phyloP scores from a whole-genome alignment of 2,888 invertebrate genomes.

The Drosophila hamatofila region DNA sequence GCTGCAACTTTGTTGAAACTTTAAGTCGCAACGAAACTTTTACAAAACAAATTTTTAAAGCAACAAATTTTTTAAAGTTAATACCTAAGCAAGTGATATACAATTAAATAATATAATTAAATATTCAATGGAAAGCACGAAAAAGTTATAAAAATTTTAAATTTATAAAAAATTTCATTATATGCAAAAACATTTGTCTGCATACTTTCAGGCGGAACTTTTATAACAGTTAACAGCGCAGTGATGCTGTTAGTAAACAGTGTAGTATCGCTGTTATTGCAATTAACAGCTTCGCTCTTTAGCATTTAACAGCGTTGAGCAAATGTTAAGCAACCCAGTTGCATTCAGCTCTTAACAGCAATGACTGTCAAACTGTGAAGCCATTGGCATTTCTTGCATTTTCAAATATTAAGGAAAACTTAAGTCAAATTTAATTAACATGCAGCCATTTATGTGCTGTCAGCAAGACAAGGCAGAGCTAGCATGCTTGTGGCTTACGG shows the following conservation, averaged over 20 bases:
- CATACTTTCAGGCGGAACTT: conserved; percentile 2
- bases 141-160: neutral
- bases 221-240: neutral
- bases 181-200: neutral
- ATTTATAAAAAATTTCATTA: neutral
- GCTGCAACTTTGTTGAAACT: conserved; percentile 21
- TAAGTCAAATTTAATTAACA: conserved; percentile 26
- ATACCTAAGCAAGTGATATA: neutral
- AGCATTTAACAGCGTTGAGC: too few species aligned
- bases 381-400: neutral
- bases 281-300: neutral
- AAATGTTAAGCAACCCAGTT: neutral
- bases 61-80: neutral
- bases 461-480: neutral
- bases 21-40: conserved; percentile 13
- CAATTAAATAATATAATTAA: neutral
- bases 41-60: neutral
- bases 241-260: too few species aligned
- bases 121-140: neutral
- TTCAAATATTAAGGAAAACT: neutral
- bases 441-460: neutral
- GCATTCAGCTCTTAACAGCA: neutral
- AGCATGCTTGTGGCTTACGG: conserved; percentile 1
- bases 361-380: neutral
- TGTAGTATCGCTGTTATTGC: too few species aligned